A percentile compares a stretch with the other conserved stretches of the same genome.
phyloP scores from a whole-genome alignment of 2,797 vertebrate genomes.

The Brotula barbata region DNA sequence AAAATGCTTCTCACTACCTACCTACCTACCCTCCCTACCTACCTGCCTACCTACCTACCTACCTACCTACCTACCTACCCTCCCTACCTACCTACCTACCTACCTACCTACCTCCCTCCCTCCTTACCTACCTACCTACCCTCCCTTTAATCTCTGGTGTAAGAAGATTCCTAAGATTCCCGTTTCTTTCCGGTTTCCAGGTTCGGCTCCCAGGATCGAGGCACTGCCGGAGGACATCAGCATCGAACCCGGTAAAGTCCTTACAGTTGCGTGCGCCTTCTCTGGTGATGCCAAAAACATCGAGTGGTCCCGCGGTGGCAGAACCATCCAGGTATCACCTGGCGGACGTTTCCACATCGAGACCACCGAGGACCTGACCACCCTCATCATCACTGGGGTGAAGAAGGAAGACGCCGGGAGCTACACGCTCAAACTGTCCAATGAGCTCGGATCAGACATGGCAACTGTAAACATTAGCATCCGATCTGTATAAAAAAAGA shows the following conservation, averaged over 20 bases:
- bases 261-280: conserved; percentile 96
- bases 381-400: conserved; percentile 93
- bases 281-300: conserved; percentile 87
- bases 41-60: too few species aligned
- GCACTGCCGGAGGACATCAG: conserved; percentile 97
- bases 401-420: conserved; percentile 90
- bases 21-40: too few species aligned
- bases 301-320: conserved; percentile 88
- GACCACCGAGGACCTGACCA: conserved; percentile 94
- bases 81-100: too few species aligned
- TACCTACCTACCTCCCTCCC: too few species aligned
- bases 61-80: too few species aligned
- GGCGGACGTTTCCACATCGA: conserved; percentile 96
- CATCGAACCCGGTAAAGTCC: conserved; percentile 94
- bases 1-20: too few species aligned
- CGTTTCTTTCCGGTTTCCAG: conserved; percentile 54
- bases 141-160: too few species aligned
- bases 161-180: too few species aligned
- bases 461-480: conserved; percentile 96
- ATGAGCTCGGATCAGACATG: conserved; percentile 91
- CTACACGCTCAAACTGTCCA: conserved; percentile 93
- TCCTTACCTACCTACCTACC: too few species aligned
- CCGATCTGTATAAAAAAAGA: conserved; percentile 81
- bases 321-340: conserved; percentile 83
- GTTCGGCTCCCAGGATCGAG: conserved; percentile 93